Evolutionary conservation across 23 tunicate genomes (phyloP), one percentile per base, ranked within the genome.

Genomic region (Diplosoma virens): DNA sequence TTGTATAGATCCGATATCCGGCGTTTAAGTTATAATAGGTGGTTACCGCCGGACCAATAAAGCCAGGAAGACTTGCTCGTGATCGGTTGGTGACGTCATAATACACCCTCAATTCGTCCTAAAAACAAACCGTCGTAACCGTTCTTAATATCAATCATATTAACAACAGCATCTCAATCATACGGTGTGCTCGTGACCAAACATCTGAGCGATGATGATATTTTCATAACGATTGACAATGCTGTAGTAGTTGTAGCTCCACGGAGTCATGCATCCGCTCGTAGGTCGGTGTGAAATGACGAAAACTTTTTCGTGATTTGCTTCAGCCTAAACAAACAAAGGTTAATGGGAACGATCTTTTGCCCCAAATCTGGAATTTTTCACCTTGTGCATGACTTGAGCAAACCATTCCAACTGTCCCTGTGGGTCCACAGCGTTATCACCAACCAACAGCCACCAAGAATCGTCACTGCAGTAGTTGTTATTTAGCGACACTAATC

Each of bases 401-500:
- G 80, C 94, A n/a, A 86, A 74, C 98, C 98, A 86, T 25, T 67
- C 32, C 1, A 86, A 84, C 60, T 93, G 95, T 29, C 63, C 63
- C n/a, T 86, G 59, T 2, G 98, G 98, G 65, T 93, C 98, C 14
- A 86, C 89, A 0, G 93, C 50, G 60, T 82, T 82, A 1, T 55
- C 66, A 26, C 83, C 85, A 21, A 93, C 86, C 45, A 93, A 60
- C 70, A 84, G 54, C 98, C 94, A 93, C 86, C 85, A 93, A 56
- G 94, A 91, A 3, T 83, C 85, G 37, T 93, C 95, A 64, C 93
- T 93, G 75, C 98, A 86, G 56, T 86, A 93, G 41, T 93, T 93
- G 56, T 81, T 82, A 75, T 93, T 93, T 7, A 93, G 65, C 23
- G 98, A 93, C 23, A 93, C 88, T 1, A 93, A 77, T 11, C 98